phyloP scores from a whole-genome alignment of 2,888 invertebrate genomes.

The Griposia aprilina region DNA sequence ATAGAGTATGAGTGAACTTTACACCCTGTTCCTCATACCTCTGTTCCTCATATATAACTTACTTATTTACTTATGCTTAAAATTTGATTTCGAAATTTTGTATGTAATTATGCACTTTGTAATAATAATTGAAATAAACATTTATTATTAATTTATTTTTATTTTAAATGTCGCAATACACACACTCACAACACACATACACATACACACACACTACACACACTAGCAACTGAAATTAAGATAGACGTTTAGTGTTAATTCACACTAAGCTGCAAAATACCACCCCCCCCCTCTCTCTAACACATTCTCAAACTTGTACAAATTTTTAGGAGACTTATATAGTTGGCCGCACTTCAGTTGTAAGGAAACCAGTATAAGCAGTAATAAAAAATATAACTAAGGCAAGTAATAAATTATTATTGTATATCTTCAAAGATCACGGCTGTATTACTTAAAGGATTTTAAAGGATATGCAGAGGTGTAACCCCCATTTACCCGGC shows the following conservation, averaged over 20 bases:
- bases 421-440: not conserved
- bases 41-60: too few species aligned
- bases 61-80: too few species aligned
- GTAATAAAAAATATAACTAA: too few species aligned
- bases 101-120: too few species aligned
- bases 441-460: not conserved
- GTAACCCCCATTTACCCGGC: not conserved
- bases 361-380: not conserved
- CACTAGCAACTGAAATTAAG: conserved; percentile 8
- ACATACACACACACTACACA: too few species aligned
- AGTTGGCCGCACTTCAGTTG: not conserved
- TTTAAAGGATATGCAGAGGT: not conserved
- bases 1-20: too few species aligned
- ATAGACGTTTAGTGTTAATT: conserved; percentile 15
- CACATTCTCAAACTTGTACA: not conserved
- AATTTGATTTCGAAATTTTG: too few species aligned
- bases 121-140: too few species aligned
- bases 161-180: not conserved
- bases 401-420: too few species aligned
- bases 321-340: not conserved
- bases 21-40: too few species aligned
- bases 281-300: not conserved
- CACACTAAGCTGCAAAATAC: not conserved
- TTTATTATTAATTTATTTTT: too few species aligned
- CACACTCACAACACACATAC: too few species aligned